Evolutionary conservation across 1,140 invertebrate species (phyloP), one percentile per base, ranked within the genome.

Genomic region (Geopemphigus sp.): DNA sequence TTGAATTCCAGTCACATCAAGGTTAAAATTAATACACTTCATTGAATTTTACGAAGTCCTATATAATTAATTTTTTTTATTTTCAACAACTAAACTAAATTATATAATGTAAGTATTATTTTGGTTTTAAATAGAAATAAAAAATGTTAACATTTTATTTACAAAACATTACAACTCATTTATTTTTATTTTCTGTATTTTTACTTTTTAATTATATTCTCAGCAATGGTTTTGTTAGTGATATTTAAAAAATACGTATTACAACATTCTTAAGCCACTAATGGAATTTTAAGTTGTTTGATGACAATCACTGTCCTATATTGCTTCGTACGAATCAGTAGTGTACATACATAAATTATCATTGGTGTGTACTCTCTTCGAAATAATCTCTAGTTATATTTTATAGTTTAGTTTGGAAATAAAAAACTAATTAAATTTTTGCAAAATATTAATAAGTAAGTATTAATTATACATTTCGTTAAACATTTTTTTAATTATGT

Each of bases 1-100:
- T 53, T 26, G 17, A 72, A 72, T 72, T 72, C 47, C 24, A 72
- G 26, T 72, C 68, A 72, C 19, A n/a, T 72, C 66, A 68, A 68
- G 66, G 66, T 54, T 54, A 22, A n/a, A 2, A 32, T 11, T 19
- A 0, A n/a, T 22, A 47, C 6, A 39, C 63, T 64, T 26, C 32
- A 39, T 10, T 29, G 32, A 45, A 66, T 45, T 45, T 50, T 29
- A 54, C n/a, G 12, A 1, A 53, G 50, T 10, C n/a, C 17, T 4
- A 6, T 54, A 5, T 54, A 39, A 39, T 19, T 19, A 19, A 19
- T 2, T 54, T 54, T 54, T 19, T 54, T 54, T 54, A 54, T 61
- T 15, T 64, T 47, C 4, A 47, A 22, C 11, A 66, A 2, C 29
- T n/a, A 64, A 45, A 45, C 17, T 63, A 24, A 22, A 22, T 15